A percentile compares a stretch with the other conserved stretches of the same genome.
Evolutionary conservation across 2,113 vertebrate genomes (phyloP).

Genomic region (Galeopterus variegatus): DNA sequence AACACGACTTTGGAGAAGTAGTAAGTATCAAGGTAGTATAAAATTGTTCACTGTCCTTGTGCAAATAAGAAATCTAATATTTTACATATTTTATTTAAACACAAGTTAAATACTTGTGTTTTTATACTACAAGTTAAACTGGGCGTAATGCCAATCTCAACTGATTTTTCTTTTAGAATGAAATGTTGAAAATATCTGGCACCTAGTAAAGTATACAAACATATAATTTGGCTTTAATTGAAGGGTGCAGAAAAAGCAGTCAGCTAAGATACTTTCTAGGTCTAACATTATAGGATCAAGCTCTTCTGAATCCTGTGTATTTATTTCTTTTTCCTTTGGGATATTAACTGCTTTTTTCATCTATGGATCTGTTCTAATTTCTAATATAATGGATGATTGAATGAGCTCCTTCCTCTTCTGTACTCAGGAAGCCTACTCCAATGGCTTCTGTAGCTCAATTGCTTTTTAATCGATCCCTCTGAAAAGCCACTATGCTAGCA

Average conservation of each 20-base stretch:
- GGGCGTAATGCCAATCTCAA: background rate
- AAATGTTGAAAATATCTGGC: background rate
- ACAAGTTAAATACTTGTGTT: no score
- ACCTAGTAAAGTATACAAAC: background rate
- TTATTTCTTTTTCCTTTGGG: constrained; percentile 33
- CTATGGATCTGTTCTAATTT: constrained; percentile 27
- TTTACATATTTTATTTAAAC: constrained; percentile 32
- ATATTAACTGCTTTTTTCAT: background rate
- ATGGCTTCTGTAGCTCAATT: constrained; percentile 17
- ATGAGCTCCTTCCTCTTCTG: background rate
- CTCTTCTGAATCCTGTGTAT: background rate
- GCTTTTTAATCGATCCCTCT: constrained; percentile 60
- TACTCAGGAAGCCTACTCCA: constrained; percentile 19
- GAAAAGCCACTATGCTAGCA: constrained; percentile 7
- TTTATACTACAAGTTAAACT: background rate
- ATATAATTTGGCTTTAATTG: background rate
- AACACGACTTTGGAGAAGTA: background rate
- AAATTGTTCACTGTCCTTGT: background rate
- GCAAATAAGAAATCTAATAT: background rate
- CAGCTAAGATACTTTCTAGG: background rate
- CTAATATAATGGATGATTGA: constrained; percentile 30
- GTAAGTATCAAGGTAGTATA: background rate
- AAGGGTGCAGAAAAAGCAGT: background rate
- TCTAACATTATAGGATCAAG: background rate
- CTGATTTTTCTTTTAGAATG: background rate